Percentiles rank a stretch among this genome's conserved stretches.
phyloP scores from a whole-genome alignment of 2,797 vertebrate species.

The Cygnus olor region DNA sequence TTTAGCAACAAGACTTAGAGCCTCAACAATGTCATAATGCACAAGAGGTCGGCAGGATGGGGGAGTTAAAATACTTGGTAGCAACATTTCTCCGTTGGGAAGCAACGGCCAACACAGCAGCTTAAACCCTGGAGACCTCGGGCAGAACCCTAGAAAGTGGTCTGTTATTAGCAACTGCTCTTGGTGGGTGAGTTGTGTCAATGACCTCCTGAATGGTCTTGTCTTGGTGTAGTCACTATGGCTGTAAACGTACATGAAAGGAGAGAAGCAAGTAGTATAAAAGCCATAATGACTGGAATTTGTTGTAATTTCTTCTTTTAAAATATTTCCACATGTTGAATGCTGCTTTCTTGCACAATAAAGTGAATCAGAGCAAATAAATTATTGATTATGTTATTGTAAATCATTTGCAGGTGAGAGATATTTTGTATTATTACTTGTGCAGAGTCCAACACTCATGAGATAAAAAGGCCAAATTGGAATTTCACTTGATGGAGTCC shows the following conservation, averaged over 20 bases:
- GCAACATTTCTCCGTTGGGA: slow-evolving; percentile 40
- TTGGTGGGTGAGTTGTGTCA: not conserved
- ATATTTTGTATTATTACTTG: slow-evolving; percentile 48
- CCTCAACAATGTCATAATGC: slow-evolving; percentile 40
- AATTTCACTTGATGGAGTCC: slow-evolving; percentile 36
- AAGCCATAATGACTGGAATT: not conserved
- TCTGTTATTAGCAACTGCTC: slow-evolving; percentile 7
- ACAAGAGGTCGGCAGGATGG: slow-evolving; percentile 39
- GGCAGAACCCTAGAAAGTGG: slow-evolving; percentile 21
- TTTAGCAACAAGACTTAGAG: slow-evolving; percentile 48
- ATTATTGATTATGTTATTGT: slow-evolving; percentile 18
- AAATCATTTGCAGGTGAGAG: slow-evolving; percentile 28
- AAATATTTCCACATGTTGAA: not conserved
- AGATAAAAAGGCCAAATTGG: slow-evolving; percentile 23
- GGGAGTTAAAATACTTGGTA: slow-evolving; percentile 53
- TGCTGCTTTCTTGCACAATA: not conserved
- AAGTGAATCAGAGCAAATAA: not conserved
- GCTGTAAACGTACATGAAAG: not conserved
- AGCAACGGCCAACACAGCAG: slow-evolving; percentile 12
- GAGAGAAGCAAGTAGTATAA: not conserved
- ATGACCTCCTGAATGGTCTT: not conserved
- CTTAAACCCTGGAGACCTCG: slow-evolving; percentile 1
- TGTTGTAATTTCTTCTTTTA: not conserved
- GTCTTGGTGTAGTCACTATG: not conserved
- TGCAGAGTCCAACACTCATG: slow-evolving; percentile 17